phyloP scores from a whole-genome alignment of 2,888 invertebrate species.

The Schrankia costaestrigalis region DNA sequence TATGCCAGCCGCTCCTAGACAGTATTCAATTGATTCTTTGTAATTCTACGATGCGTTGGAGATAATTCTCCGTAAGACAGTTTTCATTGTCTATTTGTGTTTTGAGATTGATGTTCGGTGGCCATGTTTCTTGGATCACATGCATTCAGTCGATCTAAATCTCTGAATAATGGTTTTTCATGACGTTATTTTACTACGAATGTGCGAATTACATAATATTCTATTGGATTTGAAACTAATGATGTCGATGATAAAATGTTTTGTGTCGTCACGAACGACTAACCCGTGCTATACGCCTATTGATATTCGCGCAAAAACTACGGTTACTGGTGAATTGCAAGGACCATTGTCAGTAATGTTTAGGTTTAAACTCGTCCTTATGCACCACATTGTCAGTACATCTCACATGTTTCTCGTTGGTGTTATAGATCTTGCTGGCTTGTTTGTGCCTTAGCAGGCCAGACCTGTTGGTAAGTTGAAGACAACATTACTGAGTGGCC shows the following conservation, averaged over 20 bases:
- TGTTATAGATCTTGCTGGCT: slow-evolving; percentile 88
- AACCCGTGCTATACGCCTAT: slow-evolving; percentile 49
- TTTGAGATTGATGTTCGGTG: slow-evolving; percentile 70
- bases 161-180: slow-evolving; percentile 56
- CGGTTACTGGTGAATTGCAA: slow-evolving; percentile 74
- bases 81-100: slow-evolving; percentile 72
- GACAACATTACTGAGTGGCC: slow-evolving; percentile 62
- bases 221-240: slow-evolving; percentile 45
- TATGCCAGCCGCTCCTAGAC: slow-evolving; percentile 67
- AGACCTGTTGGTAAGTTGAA: slow-evolving; percentile 86
- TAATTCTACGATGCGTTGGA: slow-evolving; percentile 51
- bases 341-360: slow-evolving; percentile 71
- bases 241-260: slow-evolving; percentile 51
- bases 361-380: slow-evolving; percentile 65
- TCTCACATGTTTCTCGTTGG: slow-evolving; percentile 77
- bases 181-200: slow-evolving; percentile 57
- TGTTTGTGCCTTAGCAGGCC: slow-evolving; percentile 87
- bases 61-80: slow-evolving; percentile 53
- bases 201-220: slow-evolving; percentile 70
- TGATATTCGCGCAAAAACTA: slow-evolving; percentile 75
- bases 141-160: slow-evolving; percentile 66
- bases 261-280: slow-evolving; percentile 49
- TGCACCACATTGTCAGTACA: slow-evolving; percentile 71
- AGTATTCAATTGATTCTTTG: slow-evolving; percentile 67
- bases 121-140: slow-evolving; percentile 79